phyloP scores from a whole-genome alignment of 2,888 invertebrate genomes.

The Cylindroiulus punctatus region DNA sequence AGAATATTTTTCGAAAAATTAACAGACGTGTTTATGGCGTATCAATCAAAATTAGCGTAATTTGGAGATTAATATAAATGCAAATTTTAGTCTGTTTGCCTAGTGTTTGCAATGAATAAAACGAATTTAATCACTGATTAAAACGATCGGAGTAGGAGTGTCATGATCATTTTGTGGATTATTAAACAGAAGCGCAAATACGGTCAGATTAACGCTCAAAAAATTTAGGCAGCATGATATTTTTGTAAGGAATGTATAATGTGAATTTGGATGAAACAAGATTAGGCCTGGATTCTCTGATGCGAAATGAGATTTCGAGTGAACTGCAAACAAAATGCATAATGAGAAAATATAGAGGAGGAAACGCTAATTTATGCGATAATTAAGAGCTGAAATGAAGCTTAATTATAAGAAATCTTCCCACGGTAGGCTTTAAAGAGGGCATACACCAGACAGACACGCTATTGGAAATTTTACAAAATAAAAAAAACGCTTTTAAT shows the following conservation, averaged over 20 bases:
- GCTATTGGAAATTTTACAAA: neutral
- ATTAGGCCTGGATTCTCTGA: neutral
- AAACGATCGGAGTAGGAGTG: too few relatives aligned
- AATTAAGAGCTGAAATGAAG: neutral
- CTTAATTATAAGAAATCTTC: conserved; percentile 14
- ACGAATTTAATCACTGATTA: too few relatives aligned
- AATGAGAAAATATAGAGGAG: conserved; percentile 9
- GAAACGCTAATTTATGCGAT: neutral
- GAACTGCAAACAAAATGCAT: neutral
- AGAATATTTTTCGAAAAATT: too few relatives aligned
- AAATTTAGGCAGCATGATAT: neutral
- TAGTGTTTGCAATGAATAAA: too few relatives aligned
- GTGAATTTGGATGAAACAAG: neutral
- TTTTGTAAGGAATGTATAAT: neutral
- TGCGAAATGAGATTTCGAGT: neutral
- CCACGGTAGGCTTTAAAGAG: neutral
- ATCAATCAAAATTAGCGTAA: too few relatives aligned
- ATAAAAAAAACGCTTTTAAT: neutral
- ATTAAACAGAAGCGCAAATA: neutral
- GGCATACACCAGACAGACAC: neutral
- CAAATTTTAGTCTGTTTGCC: too few relatives aligned
- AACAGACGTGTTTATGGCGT: too few relatives aligned
- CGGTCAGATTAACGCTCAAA: neutral
- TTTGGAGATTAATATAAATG: too few relatives aligned
- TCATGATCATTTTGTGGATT: too few relatives aligned